Evolutionary conservation across 2,113 vertebrate species (phyloP), one percentile per base, ranked within the genome.

Genomic region (Ploceus nigricollis): DNA sequence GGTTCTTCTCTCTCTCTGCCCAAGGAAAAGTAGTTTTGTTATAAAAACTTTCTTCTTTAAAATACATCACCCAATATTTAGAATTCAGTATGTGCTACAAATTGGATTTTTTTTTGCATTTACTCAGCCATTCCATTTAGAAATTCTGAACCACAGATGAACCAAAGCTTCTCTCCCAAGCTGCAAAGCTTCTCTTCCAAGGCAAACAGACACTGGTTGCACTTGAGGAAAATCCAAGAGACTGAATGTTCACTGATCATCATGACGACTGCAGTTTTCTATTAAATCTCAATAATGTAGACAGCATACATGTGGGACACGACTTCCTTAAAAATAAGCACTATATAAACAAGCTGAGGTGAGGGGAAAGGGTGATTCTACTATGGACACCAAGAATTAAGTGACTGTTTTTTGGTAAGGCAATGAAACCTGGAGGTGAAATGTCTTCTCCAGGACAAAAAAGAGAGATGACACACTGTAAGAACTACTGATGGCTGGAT

Each of bases 291-390:
- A 87, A 9, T 22, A 82, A 61, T 6, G 4, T 3, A 40, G 14
- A 50, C 4, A 77, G 20, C n/a, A 64, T 3, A 51, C 0, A 1
- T 0, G 1, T 24, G 15, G 42, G 17, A 83, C 15, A 9, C 0
- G 0, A 30, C 9, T 42, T 57, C 45, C 33, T 75, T 79, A n/a
- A 68, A 82, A 79, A 71, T 7, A 40, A 27, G 22, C 5, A 2
- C 31, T 77, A 45, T 1, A 44, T 9, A 54, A 69, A n/a, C 11
- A 72, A 71, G 4, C 17, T 42, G 30, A 13, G 42, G 17, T 23
- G 19, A 75, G 15, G 7, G 28, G 6, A 71, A 75, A 68, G 9
- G 10, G 15, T 44, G 27, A 60, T 17, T 61, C 31, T 58, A 15
- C 15, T 16, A 28, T 1, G 8, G 51, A 78, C 37, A 63, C 7